A percentile compares a stretch with the other conserved stretches of the same genome.
Evolutionary conservation across 2,113 vertebrate species (phyloP).

Genomic region (Solenodon paradoxus): DNA sequence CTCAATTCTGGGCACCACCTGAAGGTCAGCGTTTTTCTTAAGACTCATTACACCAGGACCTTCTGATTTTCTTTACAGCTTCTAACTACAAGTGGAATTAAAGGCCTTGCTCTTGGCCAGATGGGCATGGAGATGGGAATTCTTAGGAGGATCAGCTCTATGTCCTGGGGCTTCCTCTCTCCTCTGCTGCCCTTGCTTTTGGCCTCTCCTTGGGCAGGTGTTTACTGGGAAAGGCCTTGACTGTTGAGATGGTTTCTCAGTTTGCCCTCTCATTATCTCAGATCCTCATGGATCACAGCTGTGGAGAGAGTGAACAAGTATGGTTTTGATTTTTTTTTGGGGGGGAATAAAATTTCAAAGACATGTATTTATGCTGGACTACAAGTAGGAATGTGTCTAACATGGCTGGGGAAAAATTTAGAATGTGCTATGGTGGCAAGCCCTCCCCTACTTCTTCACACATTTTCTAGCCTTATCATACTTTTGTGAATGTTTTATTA

Average conservation of each 20-base stretch:
- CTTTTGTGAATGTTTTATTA: slow-evolving; percentile 5
- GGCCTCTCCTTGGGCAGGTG: neutral
- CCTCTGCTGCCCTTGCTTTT: neutral
- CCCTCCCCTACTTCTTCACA: neutral
- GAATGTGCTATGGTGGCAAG: neutral
- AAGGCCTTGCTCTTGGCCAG: neutral
- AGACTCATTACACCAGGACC: neutral
- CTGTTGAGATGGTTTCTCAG: neutral
- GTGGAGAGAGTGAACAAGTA: neutral
- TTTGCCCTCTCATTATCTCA: neutral
- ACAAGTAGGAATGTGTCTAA: neutral
- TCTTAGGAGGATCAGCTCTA: neutral
- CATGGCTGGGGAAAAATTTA: neutral
- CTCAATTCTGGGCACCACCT: neutral
- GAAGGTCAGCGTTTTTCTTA: neutral
- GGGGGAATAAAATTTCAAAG: neutral
- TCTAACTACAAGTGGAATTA: neutral
- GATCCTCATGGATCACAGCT: neutral
- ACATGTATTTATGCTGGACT: neutral
- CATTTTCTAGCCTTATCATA: neutral
- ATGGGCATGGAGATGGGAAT: neutral
- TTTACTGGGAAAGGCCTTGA: neutral
- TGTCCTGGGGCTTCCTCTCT: neutral
- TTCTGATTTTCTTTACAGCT: neutral
- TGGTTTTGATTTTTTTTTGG: neutral